Evolutionary conservation across 2,797 vertebrate genomes (phyloP), one percentile per base, ranked within the genome.

Genomic region (Liparis tanakae): DNA sequence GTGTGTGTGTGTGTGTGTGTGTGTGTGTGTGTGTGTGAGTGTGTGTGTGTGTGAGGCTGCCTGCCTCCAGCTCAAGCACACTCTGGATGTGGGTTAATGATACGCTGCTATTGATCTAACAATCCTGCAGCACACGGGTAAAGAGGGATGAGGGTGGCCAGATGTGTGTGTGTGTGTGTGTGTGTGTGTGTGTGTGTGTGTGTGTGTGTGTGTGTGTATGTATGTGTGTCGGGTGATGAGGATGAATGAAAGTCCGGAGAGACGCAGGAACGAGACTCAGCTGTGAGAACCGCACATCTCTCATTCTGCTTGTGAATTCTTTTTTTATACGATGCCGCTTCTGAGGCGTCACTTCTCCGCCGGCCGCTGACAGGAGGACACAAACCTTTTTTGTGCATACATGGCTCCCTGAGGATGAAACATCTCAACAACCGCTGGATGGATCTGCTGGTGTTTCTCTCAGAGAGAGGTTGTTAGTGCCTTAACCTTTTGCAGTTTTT

Each of bases 1-100:
- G 66, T 65, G 61, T 57, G 57, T 54, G 66, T 76, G 54, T 80
- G 68, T 56, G 53, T 44, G 37, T 37, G 58, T 37, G 36, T 34
- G 57, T 55, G 44, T 58, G 59, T 34, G 36, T 37, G 69, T 62
- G 33, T 67, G 66, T 55, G 48, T 39, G 36, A 22, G 58, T 57
- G 48, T 59, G 64, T 41, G 25, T 39, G 69, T 63, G 6, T 55
- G 0, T 65, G 43, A 37, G 39, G 15, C 2, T 63, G 57, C n/a
- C 22, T 74, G 76, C 67, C 67, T 81, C 53, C 51, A 65, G 76
- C 67, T 46, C 60, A 63, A 68, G 71, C 68, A 65, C 18, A 43
- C 34, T 48, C 66, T 72, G 67, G 74, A 90, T 85, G 70, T 87
- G 71, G 85, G 81, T 88, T 87, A 88, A 87, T 88, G 82, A 88